phyloP scores from a whole-genome alignment of 2,888 invertebrate genomes.

The Anoplius nigerrimus region DNA sequence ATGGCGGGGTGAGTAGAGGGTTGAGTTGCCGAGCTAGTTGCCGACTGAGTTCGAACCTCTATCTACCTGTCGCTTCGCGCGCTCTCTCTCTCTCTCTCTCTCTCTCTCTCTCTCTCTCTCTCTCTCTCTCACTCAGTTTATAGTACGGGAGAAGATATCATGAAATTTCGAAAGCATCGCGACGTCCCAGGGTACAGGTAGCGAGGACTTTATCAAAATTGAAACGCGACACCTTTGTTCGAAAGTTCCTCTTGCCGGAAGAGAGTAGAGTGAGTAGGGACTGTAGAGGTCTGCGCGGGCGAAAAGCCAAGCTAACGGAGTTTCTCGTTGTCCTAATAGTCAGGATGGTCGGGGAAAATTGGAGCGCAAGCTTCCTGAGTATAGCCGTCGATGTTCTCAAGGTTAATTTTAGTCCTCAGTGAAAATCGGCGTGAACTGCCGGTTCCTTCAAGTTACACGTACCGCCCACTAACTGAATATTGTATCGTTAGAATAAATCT shows the following conservation, averaged over 20 bases:
- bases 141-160: constrained; percentile 25
- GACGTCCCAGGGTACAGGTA: constrained; percentile 42
- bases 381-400: constrained; percentile 20
- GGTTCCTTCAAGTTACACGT: no score
- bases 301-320: no score
- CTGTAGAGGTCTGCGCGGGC: no score
- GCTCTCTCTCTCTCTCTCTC: no score
- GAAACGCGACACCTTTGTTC: constrained; percentile 63
- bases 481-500: constrained; percentile 28
- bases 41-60: background rate
- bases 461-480: no score
- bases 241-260: constrained; percentile 45
- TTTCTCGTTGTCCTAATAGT: no score
- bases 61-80: background rate
- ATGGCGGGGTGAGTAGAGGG: no score
- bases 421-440: no score
- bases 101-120: no score
- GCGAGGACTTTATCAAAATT: constrained; percentile 62
- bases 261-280: background rate
- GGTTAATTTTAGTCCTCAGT: constrained; percentile 16
- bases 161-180: constrained; percentile 50
- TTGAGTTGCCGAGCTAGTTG: no score
- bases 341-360: constrained; percentile 16
- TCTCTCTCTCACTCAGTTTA: background rate
- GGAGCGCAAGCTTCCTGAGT: constrained; percentile 4